Evolutionary conservation across 2,888 invertebrate species (phyloP).

Genomic region (Clostera curtula): DNA sequence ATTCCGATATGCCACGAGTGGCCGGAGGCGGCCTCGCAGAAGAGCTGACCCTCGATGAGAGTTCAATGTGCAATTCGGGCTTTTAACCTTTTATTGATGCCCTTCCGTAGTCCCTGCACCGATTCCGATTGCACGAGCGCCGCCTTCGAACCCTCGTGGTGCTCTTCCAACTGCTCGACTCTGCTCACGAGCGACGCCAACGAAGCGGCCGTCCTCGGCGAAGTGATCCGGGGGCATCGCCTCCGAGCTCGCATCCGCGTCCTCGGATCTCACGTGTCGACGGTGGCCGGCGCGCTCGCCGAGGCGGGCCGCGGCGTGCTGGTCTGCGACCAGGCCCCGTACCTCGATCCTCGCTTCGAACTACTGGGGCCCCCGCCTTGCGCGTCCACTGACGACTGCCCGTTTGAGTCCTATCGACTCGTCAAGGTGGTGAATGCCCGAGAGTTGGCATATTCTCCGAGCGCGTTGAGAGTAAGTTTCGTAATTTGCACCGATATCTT

Average conservation of each 20-base stretch:
- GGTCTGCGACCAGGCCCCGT: constrained; percentile 36
- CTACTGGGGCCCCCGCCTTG: constrained; percentile 49
- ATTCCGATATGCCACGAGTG: no score
- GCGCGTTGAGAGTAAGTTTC: constrained; percentile 36
- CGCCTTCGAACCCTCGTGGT: constrained; percentile 75
- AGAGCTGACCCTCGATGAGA: constrained; percentile 7
- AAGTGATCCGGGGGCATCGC: constrained; percentile 19
- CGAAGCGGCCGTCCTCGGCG: constrained; percentile 32
- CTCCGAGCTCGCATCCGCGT: constrained; percentile 29
- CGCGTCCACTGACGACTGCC: constrained; percentile 27
- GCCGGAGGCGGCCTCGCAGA: no score
- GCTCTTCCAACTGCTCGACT: constrained; percentile 41
- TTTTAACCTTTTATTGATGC: background rate
- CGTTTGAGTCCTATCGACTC: constrained; percentile 51
- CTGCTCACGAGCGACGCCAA: constrained; percentile 32
- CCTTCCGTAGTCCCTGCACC: constrained; percentile 4
- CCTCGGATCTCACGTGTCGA: constrained; percentile 10
- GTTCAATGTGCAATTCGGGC: background rate
- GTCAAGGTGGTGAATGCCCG: constrained; percentile 44
- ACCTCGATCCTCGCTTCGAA: constrained; percentile 15
- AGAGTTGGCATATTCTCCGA: constrained; percentile 34
- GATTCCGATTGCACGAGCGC: constrained; percentile 43
- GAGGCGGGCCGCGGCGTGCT: constrained; percentile 7
- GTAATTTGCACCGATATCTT: no score
- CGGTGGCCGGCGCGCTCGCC: constrained; percentile 10